Percentiles rank a stretch among this genome's conserved stretches.
These are phyloP conservation scores for Caenorhabditis sulstoni DNA, from an alignment of 2,888 invertebrate species.

Conservation along the genomic window DNA sequence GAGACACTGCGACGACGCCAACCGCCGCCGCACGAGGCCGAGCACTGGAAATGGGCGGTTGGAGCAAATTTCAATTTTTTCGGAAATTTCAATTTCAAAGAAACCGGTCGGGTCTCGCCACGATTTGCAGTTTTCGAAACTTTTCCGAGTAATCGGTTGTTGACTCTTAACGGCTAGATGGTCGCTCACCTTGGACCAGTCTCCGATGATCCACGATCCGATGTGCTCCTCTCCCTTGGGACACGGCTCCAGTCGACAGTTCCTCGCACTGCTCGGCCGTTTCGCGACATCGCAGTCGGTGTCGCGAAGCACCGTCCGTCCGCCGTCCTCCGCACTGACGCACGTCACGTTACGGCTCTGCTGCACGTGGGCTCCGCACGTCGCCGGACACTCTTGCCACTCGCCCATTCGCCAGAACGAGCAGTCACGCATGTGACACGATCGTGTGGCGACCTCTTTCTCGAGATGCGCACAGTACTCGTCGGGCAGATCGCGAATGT, in stretches of 20 bases:
- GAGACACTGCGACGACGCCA: slow-evolving; percentile 81
- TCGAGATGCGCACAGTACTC: slow-evolving; percentile 75
- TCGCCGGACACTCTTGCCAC: slow-evolving; percentile 79
- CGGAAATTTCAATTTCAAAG: slow-evolving; percentile 68
- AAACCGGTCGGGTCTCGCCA: not conserved
- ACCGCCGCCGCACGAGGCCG: slow-evolving; percentile 82
- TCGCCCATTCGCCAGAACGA: slow-evolving; percentile 72
- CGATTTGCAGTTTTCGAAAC: too few relatives aligned
- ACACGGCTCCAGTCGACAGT: slow-evolving; percentile 71
- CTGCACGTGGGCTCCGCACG: slow-evolving; percentile 73
- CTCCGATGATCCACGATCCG: slow-evolving; percentile 80
- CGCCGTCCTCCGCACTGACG: slow-evolving; percentile 50
- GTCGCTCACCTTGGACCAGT: slow-evolving; percentile 81
- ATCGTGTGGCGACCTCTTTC: slow-evolving; percentile 57
- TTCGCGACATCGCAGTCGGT: slow-evolving; percentile 66
- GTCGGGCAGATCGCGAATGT: slow-evolving; percentile 71
- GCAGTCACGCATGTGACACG: slow-evolving; percentile 72
- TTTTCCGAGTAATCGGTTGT: too few relatives aligned
- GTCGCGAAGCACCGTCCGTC: slow-evolving; percentile 46
- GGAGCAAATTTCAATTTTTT: too few relatives aligned
- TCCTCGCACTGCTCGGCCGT: slow-evolving; percentile 62
- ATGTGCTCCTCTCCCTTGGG: slow-evolving; percentile 67
- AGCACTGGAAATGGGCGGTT: too few relatives aligned
- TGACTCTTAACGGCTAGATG: too few relatives aligned
- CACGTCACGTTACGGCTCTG: slow-evolving; percentile 72